Percentiles rank a stretch among this genome's conserved stretches.
Evolutionary conservation across 2,113 vertebrate species (phyloP).

Genomic region (Zootoca vivipara): DNA sequence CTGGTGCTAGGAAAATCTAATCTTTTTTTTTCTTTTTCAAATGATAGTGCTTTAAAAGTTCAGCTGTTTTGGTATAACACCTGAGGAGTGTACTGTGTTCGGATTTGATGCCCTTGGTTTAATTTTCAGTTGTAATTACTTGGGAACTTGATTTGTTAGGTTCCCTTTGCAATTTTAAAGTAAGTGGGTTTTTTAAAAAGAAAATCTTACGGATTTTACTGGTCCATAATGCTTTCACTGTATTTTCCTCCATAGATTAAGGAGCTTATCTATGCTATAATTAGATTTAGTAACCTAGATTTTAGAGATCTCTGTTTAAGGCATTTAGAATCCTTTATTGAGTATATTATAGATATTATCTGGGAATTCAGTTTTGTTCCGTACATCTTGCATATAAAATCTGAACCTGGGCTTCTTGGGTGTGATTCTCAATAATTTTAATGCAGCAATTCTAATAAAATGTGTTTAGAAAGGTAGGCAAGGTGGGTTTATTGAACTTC

Average conservation of each 20-base stretch:
- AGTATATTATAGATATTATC: conserved; percentile 31
- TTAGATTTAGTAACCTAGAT: neutral
- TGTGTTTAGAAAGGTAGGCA: neutral
- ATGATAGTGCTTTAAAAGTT: neutral
- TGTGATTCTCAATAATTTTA: neutral
- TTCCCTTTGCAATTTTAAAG: conserved; percentile 20
- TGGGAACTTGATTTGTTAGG: neutral
- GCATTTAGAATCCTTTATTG: conserved; percentile 7
- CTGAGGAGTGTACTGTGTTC: neutral
- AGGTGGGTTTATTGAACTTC: neutral
- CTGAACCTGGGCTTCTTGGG: neutral
- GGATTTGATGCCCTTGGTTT: neutral
- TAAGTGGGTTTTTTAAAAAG: neutral
- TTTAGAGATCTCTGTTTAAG: conserved; percentile 38
- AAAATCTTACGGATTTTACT: neutral
- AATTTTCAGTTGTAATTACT: conserved; percentile 34
- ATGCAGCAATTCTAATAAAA: conserved; percentile 8
- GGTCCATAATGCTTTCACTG: neutral
- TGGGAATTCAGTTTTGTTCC: conserved; percentile 16
- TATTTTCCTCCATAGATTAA: neutral
- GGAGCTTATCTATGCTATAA: neutral
- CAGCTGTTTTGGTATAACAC: neutral
- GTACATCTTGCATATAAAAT: neutral
- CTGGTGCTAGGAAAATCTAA: neutral
- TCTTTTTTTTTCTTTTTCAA: neutral